phyloP scores from a whole-genome alignment of 2,888 invertebrate species.

The Apomyelois bistriatella region DNA sequence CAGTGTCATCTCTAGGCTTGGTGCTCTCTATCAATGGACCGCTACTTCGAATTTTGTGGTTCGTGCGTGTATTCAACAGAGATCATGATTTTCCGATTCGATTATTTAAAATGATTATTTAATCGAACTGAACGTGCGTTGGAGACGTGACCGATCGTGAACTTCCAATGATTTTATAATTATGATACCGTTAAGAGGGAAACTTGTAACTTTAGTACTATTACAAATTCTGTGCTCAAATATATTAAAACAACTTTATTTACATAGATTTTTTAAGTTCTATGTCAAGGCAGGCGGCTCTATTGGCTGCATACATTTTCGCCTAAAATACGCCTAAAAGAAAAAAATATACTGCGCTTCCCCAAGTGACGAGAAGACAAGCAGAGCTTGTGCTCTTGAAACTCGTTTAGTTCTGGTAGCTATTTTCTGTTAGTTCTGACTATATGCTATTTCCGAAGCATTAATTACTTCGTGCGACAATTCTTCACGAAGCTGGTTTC shows the following conservation, averaged over 20 bases:
- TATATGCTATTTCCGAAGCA: not conserved
- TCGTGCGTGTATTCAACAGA: conserved; percentile 38
- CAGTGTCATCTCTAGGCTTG: conserved; percentile 40
- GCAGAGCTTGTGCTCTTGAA: too few species aligned
- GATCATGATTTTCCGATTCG: conserved; percentile 20
- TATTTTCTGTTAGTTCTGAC: not conserved
- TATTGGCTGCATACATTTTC: too few species aligned
- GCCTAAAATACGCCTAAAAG: too few species aligned
- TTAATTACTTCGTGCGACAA: not conserved
- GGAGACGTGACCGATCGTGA: conserved; percentile 9
- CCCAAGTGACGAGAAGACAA: too few species aligned
- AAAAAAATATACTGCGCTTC: too few species aligned
- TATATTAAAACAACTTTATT: too few species aligned
- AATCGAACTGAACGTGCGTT: conserved; percentile 17
- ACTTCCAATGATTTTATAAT: conserved; percentile 10
- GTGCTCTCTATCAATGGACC: conserved; percentile 33
- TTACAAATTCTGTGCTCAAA: too few species aligned
- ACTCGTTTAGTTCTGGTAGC: too few species aligned
- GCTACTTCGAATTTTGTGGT: conserved; percentile 38
- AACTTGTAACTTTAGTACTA: not conserved
- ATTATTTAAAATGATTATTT: too few species aligned
- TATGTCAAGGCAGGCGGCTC: too few species aligned
- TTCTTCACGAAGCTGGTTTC: conserved; percentile 5
- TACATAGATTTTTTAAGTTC: too few species aligned
- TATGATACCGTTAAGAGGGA: conserved; percentile 16